These are phyloP conservation scores for Gymnogyps californianus DNA, from an alignment of 2,113 vertebrate species.

Conservation along the genomic window DNA sequence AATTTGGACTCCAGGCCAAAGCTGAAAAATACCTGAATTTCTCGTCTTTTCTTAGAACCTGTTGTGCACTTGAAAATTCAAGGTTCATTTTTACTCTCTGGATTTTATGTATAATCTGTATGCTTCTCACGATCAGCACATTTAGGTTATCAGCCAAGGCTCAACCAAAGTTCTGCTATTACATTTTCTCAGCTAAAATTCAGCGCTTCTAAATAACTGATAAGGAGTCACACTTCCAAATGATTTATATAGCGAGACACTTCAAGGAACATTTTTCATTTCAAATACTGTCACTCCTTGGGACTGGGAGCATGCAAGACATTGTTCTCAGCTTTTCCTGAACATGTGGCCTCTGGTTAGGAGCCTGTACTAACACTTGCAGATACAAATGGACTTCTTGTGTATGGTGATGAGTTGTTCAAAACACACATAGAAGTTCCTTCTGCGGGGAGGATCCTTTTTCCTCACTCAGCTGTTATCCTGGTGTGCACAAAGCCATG, in stretches of 20 bases:
- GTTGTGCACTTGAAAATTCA: not conserved
- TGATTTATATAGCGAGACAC: constrained; percentile 17
- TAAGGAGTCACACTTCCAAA: constrained; percentile 23
- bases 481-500: constrained; percentile 5
- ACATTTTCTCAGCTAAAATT: constrained; percentile 48
- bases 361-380: not conserved
- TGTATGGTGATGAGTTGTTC: not conserved
- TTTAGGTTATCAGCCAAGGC: constrained; percentile 32
- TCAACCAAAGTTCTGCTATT: not conserved
- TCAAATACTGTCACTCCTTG: not conserved
- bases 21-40: not conserved
- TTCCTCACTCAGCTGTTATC: not conserved
- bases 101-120: constrained; percentile 30
- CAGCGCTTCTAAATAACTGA: constrained; percentile 15
- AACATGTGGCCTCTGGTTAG: not conserved
- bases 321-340: constrained; percentile 13
- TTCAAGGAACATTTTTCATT: constrained; percentile 38
- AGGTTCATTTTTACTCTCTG: not conserved
- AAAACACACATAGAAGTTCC: not conserved
- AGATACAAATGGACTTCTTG: constrained; percentile 1
- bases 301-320: not conserved
- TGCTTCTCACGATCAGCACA: constrained; percentile 1
- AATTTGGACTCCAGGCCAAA: not conserved
- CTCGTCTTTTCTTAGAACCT: not conserved
- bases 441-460: not conserved